phyloP scores from a whole-genome alignment of 1,140 invertebrate genomes.

The Saccostrea echinata region DNA sequence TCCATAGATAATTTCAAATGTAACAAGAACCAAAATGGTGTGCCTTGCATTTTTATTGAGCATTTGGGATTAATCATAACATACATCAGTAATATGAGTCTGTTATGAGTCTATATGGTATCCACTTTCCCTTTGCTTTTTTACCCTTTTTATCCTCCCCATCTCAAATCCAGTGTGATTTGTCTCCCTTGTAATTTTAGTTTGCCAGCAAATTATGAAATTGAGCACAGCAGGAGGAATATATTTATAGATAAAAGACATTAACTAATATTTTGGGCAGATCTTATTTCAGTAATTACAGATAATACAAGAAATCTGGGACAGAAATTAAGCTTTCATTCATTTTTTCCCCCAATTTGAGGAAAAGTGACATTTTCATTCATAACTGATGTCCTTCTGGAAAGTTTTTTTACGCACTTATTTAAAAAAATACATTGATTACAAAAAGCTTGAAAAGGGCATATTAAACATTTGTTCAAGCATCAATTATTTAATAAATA shows the following conservation, averaged over 20 bases:
- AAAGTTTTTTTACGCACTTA: background rate
- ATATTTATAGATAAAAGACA: slow-evolving; percentile 15
- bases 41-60: no score
- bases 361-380: slow-evolving; percentile 24
- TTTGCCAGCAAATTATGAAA: background rate
- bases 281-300: slow-evolving; percentile 8
- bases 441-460: background rate
- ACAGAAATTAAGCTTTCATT: background rate
- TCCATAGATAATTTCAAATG: no score
- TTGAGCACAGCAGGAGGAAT: background rate
- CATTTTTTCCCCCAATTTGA: background rate
- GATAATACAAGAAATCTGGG: slow-evolving; percentile 15
- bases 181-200: background rate
- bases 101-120: background rate
- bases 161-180: background rate
- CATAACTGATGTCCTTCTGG: slow-evolving; percentile 3
- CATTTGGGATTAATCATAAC: no score
- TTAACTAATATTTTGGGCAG: background rate
- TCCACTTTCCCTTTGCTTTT: background rate
- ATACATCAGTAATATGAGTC: background rate
- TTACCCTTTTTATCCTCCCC: no score
- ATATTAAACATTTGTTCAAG: background rate
- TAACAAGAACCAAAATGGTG: no score
- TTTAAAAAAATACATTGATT: background rate
- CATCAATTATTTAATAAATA: background rate